Conservation (phyloP, 2,888 invertebrate species). For the Agonopterix heracliana region DNA sequence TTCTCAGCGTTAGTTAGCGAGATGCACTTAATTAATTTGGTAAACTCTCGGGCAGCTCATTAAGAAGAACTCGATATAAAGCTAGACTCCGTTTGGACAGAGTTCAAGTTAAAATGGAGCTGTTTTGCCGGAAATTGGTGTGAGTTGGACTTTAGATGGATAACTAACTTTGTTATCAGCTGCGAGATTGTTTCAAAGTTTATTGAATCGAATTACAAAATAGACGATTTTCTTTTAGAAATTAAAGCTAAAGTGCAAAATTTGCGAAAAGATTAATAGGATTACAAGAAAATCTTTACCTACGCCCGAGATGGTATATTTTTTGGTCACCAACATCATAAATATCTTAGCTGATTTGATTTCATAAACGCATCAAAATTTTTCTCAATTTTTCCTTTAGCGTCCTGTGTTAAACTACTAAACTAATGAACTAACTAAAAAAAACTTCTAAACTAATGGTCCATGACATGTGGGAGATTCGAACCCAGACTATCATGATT, state of each 20-base stretch:
- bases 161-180: conserved; percentile 28
- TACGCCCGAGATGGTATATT: no score
- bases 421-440: no score
- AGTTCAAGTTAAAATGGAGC: conserved; percentile 22
- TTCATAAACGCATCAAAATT: no score
- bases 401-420: no score
- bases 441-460: no score
- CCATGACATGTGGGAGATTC: no score
- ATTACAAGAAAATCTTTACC: no score
- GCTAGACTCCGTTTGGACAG: conserved; percentile 13
- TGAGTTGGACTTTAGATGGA: conserved; percentile 20
- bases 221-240: neutral
- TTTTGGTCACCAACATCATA: no score
- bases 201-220: conserved; percentile 1
- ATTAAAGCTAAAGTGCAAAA: neutral
- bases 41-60: conserved; percentile 23
- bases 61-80: conserved; percentile 9
- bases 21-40: conserved; percentile 30
- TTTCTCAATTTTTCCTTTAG: no score
- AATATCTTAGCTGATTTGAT: no score
- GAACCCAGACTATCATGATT: no score
- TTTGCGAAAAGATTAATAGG: no score
- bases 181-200: conserved; percentile 14
- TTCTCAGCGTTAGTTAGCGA: conserved; percentile 9
- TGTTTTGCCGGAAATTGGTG: conserved; percentile 21